Evolutionary conservation across 1,140 invertebrate species (phyloP).

Genomic region (Probaryconus sp.): DNA sequence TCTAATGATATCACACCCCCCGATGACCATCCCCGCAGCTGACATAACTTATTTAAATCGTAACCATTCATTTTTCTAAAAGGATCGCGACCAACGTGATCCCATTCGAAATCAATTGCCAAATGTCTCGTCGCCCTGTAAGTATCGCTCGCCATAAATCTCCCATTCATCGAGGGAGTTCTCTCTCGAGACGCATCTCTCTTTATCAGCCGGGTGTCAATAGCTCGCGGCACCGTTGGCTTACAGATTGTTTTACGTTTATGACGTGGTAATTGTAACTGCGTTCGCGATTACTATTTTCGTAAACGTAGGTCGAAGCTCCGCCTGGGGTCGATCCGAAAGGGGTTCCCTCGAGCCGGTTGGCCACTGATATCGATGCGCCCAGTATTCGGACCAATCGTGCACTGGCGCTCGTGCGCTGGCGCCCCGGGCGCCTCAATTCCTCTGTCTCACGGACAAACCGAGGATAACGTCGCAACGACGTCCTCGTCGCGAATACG

Average conservation of each 20-base stretch:
- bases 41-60: too few species aligned
- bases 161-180: too few species aligned
- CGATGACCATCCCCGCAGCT: too few species aligned
- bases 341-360: slow-evolving; percentile 63
- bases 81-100: too few species aligned
- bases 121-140: too few species aligned
- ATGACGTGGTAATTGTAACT: slow-evolving; percentile 49
- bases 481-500: slow-evolving; percentile 75
- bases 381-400: slow-evolving; percentile 65
- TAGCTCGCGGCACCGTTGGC: too few species aligned
- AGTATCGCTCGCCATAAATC: too few species aligned
- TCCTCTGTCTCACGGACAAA: slow-evolving; percentile 51
- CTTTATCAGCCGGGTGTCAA: too few species aligned
- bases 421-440: slow-evolving; percentile 58
- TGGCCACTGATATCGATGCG: slow-evolving; percentile 76
- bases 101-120: too few species aligned
- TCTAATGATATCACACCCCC: too few species aligned
- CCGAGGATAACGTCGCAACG: slow-evolving; percentile 64
- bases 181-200: too few species aligned
- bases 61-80: too few species aligned
- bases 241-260: slow-evolving; percentile 34
- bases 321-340: slow-evolving; percentile 73
- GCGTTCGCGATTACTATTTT: slow-evolving; percentile 49
- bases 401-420: slow-evolving; percentile 45
- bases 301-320: slow-evolving; percentile 65